Conservation (phyloP, 2,888 invertebrate genomes). For the Pristionchus entomophagus region DNA sequence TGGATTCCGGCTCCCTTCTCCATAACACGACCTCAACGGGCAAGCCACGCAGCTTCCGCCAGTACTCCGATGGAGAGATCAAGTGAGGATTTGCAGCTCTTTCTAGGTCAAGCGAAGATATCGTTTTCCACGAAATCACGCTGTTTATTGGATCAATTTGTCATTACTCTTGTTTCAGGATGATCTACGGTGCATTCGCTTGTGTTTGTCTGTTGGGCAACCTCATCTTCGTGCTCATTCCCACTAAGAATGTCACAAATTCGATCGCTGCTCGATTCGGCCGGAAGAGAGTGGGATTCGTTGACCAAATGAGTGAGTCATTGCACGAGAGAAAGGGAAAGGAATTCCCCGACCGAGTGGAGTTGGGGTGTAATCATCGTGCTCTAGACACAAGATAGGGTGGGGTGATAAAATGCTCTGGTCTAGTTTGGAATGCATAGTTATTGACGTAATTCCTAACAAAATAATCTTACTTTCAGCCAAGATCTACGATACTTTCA, state of each 20-base stretch:
- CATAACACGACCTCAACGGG: too few relatives aligned
- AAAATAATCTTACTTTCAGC: too few relatives aligned
- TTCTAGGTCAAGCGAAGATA: too few relatives aligned
- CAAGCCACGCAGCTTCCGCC: background rate
- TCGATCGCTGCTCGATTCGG: constrained; percentile 54
- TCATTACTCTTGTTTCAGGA: constrained; percentile 47
- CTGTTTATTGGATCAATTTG: background rate
- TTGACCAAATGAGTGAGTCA: constrained; percentile 50
- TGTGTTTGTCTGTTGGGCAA: constrained; percentile 53
- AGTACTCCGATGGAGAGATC: constrained; percentile 10
- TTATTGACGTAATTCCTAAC: too few relatives aligned
- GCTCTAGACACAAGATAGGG: background rate
- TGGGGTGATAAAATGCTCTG: too few relatives aligned
- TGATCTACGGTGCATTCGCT: constrained; percentile 55
- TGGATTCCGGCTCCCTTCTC: too few relatives aligned
- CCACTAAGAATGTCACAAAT: constrained; percentile 54
- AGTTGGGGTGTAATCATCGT: background rate
- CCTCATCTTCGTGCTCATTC: constrained; percentile 54
- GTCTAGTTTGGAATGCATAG: background rate
- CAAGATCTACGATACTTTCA: constrained; percentile 49
- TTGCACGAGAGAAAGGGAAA: background rate
- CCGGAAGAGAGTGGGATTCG: constrained; percentile 46
- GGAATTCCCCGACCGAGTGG: background rate
- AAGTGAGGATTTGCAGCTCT: background rate
- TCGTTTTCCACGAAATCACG: too few relatives aligned